These are phyloP conservation scores for Drosophila persimilis DNA, from an alignment of 1,140 invertebrate genomes.

Conservation along the genomic window DNA sequence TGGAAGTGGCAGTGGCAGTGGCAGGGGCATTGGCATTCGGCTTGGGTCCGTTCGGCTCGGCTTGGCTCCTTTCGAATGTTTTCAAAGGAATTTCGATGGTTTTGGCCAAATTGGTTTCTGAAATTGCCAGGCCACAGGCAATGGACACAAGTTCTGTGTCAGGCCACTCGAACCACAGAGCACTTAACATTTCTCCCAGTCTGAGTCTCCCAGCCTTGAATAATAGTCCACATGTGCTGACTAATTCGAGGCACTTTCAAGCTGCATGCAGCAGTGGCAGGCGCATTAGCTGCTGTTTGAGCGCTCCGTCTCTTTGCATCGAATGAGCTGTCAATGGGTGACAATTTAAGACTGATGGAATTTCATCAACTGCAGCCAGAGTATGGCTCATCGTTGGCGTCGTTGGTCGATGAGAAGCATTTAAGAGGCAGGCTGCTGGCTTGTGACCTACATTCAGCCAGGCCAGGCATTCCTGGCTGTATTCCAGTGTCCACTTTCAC, in stretches of 20 bases:
- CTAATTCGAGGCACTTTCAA: conserved; percentile 45
- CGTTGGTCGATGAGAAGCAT: conserved; percentile 14
- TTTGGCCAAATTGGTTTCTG: conserved; percentile 51
- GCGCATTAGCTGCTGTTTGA: conserved; percentile 9
- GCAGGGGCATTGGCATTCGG: too few species aligned
- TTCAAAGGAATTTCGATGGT: conserved; percentile 34
- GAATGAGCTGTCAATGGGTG: conserved; percentile 30
- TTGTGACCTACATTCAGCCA: conserved; percentile 30
- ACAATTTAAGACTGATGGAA: conserved; percentile 35
- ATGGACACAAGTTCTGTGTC: conserved; percentile 32
- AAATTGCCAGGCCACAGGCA: conserved; percentile 57
- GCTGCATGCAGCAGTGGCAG: conserved; percentile 16
- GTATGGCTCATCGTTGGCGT: conserved; percentile 1
- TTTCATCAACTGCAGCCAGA: conserved; percentile 7
- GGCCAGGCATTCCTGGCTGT: background rate
- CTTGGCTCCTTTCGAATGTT: conserved; percentile 2
- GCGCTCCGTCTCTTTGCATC: background rate
- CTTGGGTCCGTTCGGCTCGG: too few species aligned
- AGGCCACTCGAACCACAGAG: conserved; percentile 42
- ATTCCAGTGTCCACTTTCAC: conserved; percentile 1
- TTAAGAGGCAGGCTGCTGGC: conserved; percentile 10
- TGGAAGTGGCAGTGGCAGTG: conserved; percentile 2
- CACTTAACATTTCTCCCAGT: conserved; percentile 46
- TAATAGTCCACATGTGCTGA: conserved; percentile 34
- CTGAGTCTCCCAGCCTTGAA: conserved; percentile 23